phyloP scores from a whole-genome alignment of 2,797 vertebrate genomes.

The Hypotaenidia philippensis region DNA sequence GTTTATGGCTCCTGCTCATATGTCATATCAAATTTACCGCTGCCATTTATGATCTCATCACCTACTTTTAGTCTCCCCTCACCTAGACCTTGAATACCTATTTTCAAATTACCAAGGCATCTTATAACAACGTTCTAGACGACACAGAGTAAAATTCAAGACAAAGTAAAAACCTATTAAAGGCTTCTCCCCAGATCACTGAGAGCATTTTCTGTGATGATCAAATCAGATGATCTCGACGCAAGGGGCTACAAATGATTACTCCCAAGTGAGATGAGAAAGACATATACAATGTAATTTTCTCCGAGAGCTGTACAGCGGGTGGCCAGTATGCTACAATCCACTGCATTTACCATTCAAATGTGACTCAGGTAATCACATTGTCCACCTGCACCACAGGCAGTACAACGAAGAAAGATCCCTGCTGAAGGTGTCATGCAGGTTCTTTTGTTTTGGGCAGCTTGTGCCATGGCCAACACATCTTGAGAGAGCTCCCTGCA shows the following conservation, averaged over 20 bases:
- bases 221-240: neutral
- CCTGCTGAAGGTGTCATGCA: fast-evolving
- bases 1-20: neutral
- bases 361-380: neutral
- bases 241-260: neutral
- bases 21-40: neutral
- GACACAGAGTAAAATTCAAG: neutral
- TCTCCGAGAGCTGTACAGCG: neutral
- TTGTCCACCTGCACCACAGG: neutral
- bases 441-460: neutral
- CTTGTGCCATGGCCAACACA: neutral
- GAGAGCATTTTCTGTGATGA: neutral
- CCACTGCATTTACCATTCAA: neutral
- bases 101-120: neutral
- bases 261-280: neutral
- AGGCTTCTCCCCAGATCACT: neutral
- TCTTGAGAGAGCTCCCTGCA: neutral
- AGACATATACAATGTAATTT: neutral
- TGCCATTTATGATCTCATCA: neutral
- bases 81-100: neutral
- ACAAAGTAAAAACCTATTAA: neutral
- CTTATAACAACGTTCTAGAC: neutral
- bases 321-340: neutral
- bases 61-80: neutral
- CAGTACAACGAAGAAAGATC: neutral